Evolutionary conservation across 2,113 vertebrate genomes (phyloP).

Genomic region (Apodemus speciosus): DNA sequence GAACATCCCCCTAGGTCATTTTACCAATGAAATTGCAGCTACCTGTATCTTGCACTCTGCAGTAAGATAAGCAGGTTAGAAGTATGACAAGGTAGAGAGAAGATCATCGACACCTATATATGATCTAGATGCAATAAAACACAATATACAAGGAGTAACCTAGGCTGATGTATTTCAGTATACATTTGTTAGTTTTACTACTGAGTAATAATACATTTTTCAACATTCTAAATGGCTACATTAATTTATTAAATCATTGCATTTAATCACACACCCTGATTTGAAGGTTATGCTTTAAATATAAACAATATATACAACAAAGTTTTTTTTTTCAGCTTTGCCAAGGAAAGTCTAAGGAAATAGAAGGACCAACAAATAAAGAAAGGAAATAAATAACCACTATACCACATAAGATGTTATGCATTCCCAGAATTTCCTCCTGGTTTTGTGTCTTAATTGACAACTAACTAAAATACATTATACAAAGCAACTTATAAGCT

Average conservation of each 20-base stretch:
- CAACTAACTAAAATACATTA: conserved; percentile 19
- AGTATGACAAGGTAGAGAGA: background rate
- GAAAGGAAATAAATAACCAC: background rate
- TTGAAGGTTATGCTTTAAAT: background rate
- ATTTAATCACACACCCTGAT: background rate
- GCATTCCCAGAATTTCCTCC: background rate
- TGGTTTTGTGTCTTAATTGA: conserved; percentile 9
- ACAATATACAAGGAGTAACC: background rate
- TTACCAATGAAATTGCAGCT: background rate
- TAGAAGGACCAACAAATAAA: background rate
- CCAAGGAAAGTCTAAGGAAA: background rate
- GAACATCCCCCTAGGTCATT: background rate
- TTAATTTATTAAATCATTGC: background rate
- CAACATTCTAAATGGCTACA: background rate
- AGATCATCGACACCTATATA: background rate
- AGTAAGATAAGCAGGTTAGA: background rate
- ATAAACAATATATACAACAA: background rate
- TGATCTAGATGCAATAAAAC: background rate
- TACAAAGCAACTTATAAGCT: background rate
- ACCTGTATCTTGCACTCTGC: background rate
- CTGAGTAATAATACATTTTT: background rate
- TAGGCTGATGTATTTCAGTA: background rate
- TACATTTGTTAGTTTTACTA: background rate
- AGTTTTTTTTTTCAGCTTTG: background rate
- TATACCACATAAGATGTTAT: background rate